phyloP scores from a whole-genome alignment of 2,888 invertebrate genomes.

The Agonum fuliginosum region DNA sequence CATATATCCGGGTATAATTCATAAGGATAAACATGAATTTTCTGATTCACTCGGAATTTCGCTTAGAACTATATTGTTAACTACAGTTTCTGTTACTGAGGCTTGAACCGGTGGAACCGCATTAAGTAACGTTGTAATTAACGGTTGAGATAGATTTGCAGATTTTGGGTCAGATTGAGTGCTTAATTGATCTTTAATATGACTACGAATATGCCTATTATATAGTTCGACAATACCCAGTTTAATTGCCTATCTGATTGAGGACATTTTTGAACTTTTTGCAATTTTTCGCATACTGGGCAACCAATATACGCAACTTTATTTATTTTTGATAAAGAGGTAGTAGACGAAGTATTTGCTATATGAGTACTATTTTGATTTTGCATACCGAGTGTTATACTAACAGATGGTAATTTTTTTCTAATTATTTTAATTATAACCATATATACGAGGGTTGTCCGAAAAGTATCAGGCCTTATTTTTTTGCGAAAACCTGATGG shows the following conservation, averaged over 20 bases:
- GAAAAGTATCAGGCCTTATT: too few relatives aligned
- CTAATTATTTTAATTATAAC: not conserved
- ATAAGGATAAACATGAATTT: not conserved
- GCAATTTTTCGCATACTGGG: not conserved
- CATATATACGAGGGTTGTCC: too few relatives aligned
- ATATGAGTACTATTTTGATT: not conserved
- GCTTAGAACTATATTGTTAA: not conserved
- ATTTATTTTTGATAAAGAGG: not conserved
- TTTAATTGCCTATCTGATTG: too few relatives aligned
- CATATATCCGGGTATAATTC: not conserved
- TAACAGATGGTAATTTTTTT: not conserved
- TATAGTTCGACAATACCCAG: not conserved
- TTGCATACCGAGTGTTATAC: not conserved
- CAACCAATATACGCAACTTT: not conserved
- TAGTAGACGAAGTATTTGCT: not conserved
- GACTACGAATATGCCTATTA: not conserved
- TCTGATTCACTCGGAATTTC: not conserved
- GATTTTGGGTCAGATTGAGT: not conserved
- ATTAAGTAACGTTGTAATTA: not conserved
- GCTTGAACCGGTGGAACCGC: not conserved
- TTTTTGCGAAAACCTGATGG: too few relatives aligned
- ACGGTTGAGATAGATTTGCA: not conserved
- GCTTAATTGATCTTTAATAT: not conserved
- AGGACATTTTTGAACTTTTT: conserved; percentile 5
- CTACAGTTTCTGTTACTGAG: not conserved